Evolutionary conservation across 2,113 vertebrate species (phyloP), one percentile per base, ranked within the genome.

Genomic region (Xenopus borealis): DNA sequence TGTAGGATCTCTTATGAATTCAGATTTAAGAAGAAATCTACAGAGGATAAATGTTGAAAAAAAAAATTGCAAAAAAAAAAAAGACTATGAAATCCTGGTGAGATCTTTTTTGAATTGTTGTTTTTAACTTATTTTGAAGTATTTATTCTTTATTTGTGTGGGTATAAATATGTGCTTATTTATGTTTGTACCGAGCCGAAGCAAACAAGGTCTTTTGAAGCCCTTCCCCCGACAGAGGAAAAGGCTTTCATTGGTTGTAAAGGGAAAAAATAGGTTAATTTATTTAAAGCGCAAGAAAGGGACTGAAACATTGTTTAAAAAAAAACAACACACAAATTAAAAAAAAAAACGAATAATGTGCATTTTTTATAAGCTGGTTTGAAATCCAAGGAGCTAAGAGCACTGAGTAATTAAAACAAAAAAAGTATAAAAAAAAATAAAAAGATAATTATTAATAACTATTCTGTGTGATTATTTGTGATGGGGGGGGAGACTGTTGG

Each of bases 131-230:
- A 76, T 76, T 76, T 76, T 57, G 66, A 69, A 76, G 73, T 76
- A 76, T 76, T 76, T 76, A 76, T 76, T 76, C 73, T 76, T 76
- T 76, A 76, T 76, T 76, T 76, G 73, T 76, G 73, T 76, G 59
- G 66, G 58, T 69, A 76, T 69, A 76, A 69, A 69, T 76, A 76
- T 76, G 73, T 76, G 58, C 61, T 63, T 69, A 66, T 75, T 75
- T 90, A 89, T 88, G 90, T 91, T 90, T 90, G 90, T 89, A 89
- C 91, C 89, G 90, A 76, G 73, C 73, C 66, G 62, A 76, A 76
- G 59, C 72, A 76, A 76, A 66, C 69, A 76, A 19, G 66, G 50
- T 53, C 46, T 62, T 17, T 61, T 64, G 33, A 62, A 69, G 45
- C 72, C 73, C 66, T 62, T 61, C 59, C 33, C 33, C 33, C 33